Percentiles rank a stretch among this genome's conserved stretches.
Evolutionary conservation across 2,113 vertebrate genomes (phyloP).

Genomic region (Phalacrocorax brasilianus): DNA sequence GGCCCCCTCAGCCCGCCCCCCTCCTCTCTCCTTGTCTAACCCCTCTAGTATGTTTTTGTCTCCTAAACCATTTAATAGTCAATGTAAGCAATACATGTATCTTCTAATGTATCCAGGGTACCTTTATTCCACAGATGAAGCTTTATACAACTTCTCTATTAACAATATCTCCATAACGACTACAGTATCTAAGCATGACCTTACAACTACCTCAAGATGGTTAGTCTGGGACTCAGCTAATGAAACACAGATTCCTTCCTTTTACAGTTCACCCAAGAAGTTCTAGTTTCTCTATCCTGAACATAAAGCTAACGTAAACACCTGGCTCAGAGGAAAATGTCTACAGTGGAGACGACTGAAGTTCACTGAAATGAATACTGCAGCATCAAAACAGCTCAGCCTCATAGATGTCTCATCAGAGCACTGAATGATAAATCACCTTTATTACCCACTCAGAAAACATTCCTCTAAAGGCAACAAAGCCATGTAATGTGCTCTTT

Average conservation of each 20-base stretch:
- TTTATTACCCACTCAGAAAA: not conserved
- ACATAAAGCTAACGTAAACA: not conserved
- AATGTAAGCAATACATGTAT: not conserved
- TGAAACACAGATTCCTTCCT: not conserved
- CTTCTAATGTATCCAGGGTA: not conserved
- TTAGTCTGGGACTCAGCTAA: not conserved
- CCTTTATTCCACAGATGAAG: not conserved
- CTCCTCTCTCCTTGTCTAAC: not conserved
- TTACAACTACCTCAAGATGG: not conserved
- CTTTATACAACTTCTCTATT: not conserved
- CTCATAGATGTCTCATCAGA: not conserved
- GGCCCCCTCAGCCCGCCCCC: not conserved
- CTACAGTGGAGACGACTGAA: not conserved
- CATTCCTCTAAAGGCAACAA: not conserved
- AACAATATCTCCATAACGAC: not conserved
- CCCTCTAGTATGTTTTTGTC: fast-evolving
- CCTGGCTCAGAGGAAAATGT: not conserved
- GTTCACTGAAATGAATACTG: not conserved
- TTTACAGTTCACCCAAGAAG: not conserved
- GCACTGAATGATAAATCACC: not conserved
- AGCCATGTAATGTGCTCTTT: not conserved
- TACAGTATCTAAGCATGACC: not conserved
- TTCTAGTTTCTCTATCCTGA: not conserved
- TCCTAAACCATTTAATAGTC: not conserved
- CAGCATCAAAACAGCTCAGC: not conserved